Base-by-base conservation (phyloP, 2,797 vertebrate genomes). In the Sphaeramia orbicularis region DNA sequence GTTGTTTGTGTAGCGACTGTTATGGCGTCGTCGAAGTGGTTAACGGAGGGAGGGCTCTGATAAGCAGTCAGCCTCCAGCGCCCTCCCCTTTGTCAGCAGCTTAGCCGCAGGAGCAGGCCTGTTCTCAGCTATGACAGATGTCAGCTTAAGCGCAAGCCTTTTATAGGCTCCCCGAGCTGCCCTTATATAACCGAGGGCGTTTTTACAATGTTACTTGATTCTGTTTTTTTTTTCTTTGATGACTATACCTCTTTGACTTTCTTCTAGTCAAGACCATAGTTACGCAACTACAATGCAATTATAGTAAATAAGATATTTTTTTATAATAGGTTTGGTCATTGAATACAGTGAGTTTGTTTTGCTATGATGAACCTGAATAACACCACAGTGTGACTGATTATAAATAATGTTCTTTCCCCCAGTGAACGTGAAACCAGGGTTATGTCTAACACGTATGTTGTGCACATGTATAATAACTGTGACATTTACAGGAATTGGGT, bases 401-500 rank as follows among this genome's bases (percentile, higher is more conserved):
- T 47, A 58, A 58, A 36, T 67, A 52, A 72, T 74, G 44, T 48
- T 65, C 9, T 82, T 65, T 67, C 53, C 64, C 47, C 52, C 65
- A 65, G 55, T 52, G 30, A 73, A 53, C 19, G 47, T 76, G 73
- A 54, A 71, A 35, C 36, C 42, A 63, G 66, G 56, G 65, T 32
- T 74, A 66, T 83, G 71, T 78, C 57, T 62, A 61, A 49, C 67
- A 78, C 79, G 89, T 54, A 75, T 60, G 71, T 57, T 87, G 49
- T 92, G 62, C 78, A 81, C 68, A 67, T 92, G 81, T 92, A 75
- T 94, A 89, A 92, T 82, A 85, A 79, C 70, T 93, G 90, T 93
- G 85, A 91, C 83, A 85, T 93, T 94, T 93, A 59, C 94, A 95
- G 93, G 94, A 90, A 51, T 83, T 93, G 75, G 81, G 89, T 91